These are phyloP conservation scores for Ancistrus triradiatus DNA, from an alignment of 2,113 vertebrate genomes.

Conservation along the genomic window DNA sequence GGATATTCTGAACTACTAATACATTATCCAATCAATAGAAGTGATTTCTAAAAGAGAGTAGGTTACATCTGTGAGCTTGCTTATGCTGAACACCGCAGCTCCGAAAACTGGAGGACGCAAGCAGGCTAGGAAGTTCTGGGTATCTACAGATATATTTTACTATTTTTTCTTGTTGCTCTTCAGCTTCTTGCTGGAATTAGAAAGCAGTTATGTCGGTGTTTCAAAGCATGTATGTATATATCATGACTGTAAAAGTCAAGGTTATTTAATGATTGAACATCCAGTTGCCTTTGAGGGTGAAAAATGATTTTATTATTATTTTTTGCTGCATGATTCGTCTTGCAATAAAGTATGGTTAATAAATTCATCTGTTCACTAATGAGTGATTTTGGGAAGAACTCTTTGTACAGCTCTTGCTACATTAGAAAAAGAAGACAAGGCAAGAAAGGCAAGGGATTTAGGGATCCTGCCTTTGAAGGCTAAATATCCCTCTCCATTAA, in stretches of 20 bases:
- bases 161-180: conserved; percentile 37
- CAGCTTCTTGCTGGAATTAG: conserved; percentile 57
- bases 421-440: conserved; percentile 47
- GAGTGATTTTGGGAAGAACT: conserved; percentile 61
- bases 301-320: conserved; percentile 51
- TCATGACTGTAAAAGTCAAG: not conserved
- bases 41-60: conserved; percentile 48
- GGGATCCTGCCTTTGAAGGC: conserved; percentile 68
- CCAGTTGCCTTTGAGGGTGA: conserved; percentile 40
- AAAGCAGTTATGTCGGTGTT: conserved; percentile 1
- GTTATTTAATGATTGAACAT: conserved; percentile 52
- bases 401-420: conserved; percentile 46
- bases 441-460: conserved; percentile 52
- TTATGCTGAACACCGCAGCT: conserved; percentile 52
- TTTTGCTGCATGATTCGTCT: conserved; percentile 49
- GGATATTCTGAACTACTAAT: too few species aligned
- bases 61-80: conserved; percentile 61
- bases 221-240: not conserved
- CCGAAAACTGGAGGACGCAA: conserved; percentile 44
- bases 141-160: conserved; percentile 49
- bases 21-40: too few species aligned
- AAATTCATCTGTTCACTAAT: conserved; percentile 57
- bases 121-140: conserved; percentile 52
- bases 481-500: conserved; percentile 72
- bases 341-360: conserved; percentile 63